Conservation (phyloP, 2,888 invertebrate species). For the Erebia ligea region DNA sequence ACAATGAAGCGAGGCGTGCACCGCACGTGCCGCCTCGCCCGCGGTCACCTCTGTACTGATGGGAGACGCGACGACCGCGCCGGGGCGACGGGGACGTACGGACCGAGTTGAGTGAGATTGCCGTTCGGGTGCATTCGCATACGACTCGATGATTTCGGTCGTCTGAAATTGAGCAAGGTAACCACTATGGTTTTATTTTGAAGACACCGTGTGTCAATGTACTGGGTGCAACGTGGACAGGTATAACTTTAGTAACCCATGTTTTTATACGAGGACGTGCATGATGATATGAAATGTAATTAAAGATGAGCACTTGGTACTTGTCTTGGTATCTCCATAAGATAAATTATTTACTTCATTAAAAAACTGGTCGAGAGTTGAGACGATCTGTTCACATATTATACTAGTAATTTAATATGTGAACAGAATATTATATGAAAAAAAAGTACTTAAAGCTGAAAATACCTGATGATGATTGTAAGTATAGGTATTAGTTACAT, state of each 20-base stretch:
- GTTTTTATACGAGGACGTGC: neutral
- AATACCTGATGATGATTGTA: too few species aligned
- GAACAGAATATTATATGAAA: neutral
- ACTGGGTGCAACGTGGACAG: slow-evolving; percentile 43
- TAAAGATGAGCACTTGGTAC: slow-evolving; percentile 2
- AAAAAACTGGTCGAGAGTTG: slow-evolving; percentile 8
- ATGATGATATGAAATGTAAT: slow-evolving; percentile 13
- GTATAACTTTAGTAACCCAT: slow-evolving; percentile 17
- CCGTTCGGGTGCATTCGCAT: slow-evolving; percentile 69
- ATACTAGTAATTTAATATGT: too few species aligned
- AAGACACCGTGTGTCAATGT: slow-evolving; percentile 48
- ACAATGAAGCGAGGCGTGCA: slow-evolving; percentile 80
- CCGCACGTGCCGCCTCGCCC: slow-evolving; percentile 81
- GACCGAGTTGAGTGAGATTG: slow-evolving; percentile 61
- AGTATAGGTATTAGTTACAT: too few species aligned
- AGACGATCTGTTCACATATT: neutral
- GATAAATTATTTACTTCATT: slow-evolving; percentile 9
- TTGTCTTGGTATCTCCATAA: slow-evolving; percentile 6
- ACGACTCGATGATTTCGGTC: slow-evolving; percentile 64
- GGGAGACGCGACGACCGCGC: slow-evolving; percentile 26
- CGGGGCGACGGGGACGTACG: slow-evolving; percentile 42
- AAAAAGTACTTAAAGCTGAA: neutral
- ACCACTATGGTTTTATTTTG: slow-evolving; percentile 64
- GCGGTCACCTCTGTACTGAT: slow-evolving; percentile 75
- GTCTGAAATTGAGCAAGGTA: slow-evolving; percentile 52